Evolutionary conservation across 2,797 vertebrate species (phyloP), one percentile per base, ranked within the genome.

Genomic region (Prunella strophiata): DNA sequence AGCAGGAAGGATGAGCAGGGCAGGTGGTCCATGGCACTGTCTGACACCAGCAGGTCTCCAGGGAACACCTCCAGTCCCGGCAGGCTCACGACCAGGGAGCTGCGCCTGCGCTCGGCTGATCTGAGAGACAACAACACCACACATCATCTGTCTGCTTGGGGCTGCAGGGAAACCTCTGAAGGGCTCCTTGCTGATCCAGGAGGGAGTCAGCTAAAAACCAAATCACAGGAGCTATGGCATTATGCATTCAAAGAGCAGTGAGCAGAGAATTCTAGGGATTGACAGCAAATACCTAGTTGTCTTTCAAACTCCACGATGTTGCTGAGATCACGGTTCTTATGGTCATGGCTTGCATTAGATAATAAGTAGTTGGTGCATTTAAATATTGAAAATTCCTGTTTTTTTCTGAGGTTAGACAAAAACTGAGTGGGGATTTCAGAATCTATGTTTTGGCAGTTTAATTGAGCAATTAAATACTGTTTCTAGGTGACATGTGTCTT

Each of bases 1-100:
- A 97, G 89, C 52, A 97, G 97, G 86, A 97, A 97, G 40, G 98
- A 96, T 4, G 98, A 95, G 7, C 88, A 97, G 62, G 97, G 98
- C 77, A 99, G 96, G 85, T 98, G 97, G 95, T 98, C 97, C 11
- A 98, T 98, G 50, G 96, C 98, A 59, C 98, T 97, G 58, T 98
- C 98, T 65, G 99, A 98, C 61, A 99, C 98, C 84, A 99, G 98
- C 54, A 99, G 98, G 93, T 99, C 99, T 86, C 98, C 98, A 3
- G 99, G 98, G 67, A 98, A 99, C 95, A 99, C 97, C 29, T 99
- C 97, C 25, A 99, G 75, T 82, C 98, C 98, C 0, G 98, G 98
- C 88, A 99, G 96, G 63, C 98, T 99, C 96, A 99, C 98, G 10
- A 99, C 98, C 87, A 99, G 96, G 0, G 99, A 99, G 95, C 99